These are phyloP conservation scores for Microcebus jonahi DNA, from an alignment of 2,113 vertebrate species.

Conservation along the genomic window DNA sequence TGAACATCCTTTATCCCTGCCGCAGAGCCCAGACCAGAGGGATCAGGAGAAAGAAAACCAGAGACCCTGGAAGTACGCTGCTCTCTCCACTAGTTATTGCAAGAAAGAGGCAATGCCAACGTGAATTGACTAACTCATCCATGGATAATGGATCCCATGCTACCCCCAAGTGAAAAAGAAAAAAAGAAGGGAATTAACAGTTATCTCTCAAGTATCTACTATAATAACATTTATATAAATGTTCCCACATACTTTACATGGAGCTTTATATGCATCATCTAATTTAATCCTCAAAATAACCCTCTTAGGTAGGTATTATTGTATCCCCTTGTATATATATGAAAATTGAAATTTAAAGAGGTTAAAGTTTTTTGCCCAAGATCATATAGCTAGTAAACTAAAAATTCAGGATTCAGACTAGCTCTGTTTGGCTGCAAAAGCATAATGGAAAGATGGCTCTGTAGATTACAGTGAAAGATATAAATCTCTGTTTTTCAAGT, in stretches of 20 bases:
- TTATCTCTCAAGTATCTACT: not conserved
- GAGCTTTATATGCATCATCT: conserved; percentile 2
- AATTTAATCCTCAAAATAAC: conserved; percentile 39
- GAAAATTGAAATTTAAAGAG: not conserved
- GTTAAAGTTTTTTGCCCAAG: conserved; percentile 10
- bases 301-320: not conserved
- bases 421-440: not conserved
- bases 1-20: not conserved
- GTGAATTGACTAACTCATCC: not conserved
- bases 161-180: not conserved
- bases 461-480: not conserved
- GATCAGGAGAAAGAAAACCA: conserved; percentile 24
- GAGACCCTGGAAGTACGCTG: not conserved
- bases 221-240: not conserved
- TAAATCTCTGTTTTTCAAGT: not conserved
- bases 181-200: conserved; percentile 22
- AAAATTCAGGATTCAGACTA: not conserved
- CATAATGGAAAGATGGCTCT: not conserved
- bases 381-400: not conserved
- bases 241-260: not conserved
- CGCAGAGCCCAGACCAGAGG: not conserved
- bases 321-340: not conserved
- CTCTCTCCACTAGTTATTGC: not conserved
- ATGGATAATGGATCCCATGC: not conserved
- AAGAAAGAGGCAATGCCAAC: not conserved